Conservation (phyloP, 2,797 vertebrate genomes). For the Falco concolor region DNA sequence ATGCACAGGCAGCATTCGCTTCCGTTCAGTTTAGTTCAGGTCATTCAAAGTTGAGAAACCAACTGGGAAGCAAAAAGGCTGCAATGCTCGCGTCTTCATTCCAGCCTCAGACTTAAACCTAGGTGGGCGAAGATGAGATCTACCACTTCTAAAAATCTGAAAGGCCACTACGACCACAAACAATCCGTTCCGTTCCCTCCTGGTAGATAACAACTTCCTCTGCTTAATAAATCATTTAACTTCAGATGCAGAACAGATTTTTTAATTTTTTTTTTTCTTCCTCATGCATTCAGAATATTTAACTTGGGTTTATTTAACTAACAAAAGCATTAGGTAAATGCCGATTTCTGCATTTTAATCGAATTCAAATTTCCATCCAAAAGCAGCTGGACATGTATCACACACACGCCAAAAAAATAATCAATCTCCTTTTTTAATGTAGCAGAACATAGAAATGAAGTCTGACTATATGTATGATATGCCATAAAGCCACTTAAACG, state of each 20-base stretch:
- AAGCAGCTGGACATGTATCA: neutral
- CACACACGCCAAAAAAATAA: neutral
- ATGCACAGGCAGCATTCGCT: constrained; percentile 19
- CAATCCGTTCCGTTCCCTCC: constrained; percentile 19
- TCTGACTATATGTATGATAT: neutral
- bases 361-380: neutral
- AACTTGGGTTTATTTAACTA: neutral
- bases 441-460: neutral
- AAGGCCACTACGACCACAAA: constrained; percentile 15
- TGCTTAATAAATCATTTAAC: constrained; percentile 21
- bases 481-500: constrained; percentile 16
- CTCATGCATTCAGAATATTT: neutral
- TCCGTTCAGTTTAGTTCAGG: constrained; percentile 15
- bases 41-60: constrained; percentile 47
- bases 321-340: neutral
- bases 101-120: neutral
- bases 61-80: constrained; percentile 9
- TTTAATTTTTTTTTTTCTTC: neutral
- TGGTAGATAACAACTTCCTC: neutral
- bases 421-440: neutral
- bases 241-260: neutral
- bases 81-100: neutral
- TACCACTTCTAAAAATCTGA: neutral
- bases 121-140: constrained; percentile 1
- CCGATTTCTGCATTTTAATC: neutral